Evolutionary conservation across 2,113 vertebrate genomes (phyloP), one percentile per base, ranked within the genome.

Genomic region (Misgurnus mizolepis): DNA sequence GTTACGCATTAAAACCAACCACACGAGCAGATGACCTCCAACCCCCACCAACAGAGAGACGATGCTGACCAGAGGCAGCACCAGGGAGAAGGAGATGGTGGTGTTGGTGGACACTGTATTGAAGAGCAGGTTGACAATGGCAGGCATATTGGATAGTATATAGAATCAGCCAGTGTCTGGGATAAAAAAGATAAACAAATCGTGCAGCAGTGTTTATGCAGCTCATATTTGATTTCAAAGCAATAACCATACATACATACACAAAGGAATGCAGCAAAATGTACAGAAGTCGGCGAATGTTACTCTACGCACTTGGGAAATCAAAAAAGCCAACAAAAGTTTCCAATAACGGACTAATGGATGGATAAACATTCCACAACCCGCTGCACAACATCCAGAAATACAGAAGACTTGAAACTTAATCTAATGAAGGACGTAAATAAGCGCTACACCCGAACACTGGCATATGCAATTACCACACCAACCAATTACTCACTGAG

Each of bases 41-140:
- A 92, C 81, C 15, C 88, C 89, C 5, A 86, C 65, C 80, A 92
- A 68, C 4, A 92, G 86, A 4, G 91, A 91, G 8, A 93, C 65
- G n/a, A 90, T 50, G 82, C 90, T 91, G 80, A 93, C 87, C 87
- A 89, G 69, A 2, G 86, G 89, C 83, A 92, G 81, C 76, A 89
- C 86, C 87, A 87, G 76, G 1, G 67, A 67, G 83, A 91, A 93
- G 78, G 90, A 86, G 85, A 92, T 91, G 85, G 89, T 90, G 85
- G 90, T 92, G 86, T 93, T 91, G 83, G 90, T 90, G 81, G 86
- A 90, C 15, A 93, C 89, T 0, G 86, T 86, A 39, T 90, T 90
- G 78, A 90, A 93, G 11, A 93, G 87, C 56, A 91, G 90, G 88
- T 91, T 92, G 71, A 93, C 86, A 3, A 93, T 91, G 74, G 89